phyloP scores from a whole-genome alignment of 2,113 vertebrate genomes.

The Circaetus gallicus region DNA sequence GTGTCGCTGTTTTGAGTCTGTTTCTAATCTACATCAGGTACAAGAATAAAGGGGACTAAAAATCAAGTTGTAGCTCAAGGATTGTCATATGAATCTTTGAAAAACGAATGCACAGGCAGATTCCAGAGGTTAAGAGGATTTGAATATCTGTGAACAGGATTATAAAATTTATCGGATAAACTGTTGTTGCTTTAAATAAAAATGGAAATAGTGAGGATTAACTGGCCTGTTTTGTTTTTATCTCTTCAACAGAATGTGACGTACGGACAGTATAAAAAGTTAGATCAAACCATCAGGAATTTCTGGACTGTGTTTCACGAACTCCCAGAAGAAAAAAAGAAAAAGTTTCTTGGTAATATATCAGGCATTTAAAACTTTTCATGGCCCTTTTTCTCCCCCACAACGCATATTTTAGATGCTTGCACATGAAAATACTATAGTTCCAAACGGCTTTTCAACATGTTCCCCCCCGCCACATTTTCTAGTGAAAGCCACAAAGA shows the following conservation, averaged over 20 bases:
- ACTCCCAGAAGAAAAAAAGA: conserved; percentile 67
- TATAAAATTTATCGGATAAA: background rate
- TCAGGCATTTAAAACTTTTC: background rate
- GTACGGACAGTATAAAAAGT: background rate
- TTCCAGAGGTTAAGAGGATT: background rate
- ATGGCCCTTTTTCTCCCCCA: background rate
- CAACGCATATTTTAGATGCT: background rate
- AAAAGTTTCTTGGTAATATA: conserved; percentile 65
- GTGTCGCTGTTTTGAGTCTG: background rate
- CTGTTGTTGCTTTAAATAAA: background rate
- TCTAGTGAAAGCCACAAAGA: background rate
- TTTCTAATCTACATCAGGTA: background rate
- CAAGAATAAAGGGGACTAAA: background rate
- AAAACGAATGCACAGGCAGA: background rate
- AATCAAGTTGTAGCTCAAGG: background rate
- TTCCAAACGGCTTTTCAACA: background rate
- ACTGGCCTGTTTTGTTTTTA: background rate
- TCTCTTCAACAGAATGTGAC: conserved; percentile 25
- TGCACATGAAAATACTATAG: background rate
- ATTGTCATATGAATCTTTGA: background rate
- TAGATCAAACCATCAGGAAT: conserved; percentile 55
- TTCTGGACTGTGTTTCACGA: conserved; percentile 72
- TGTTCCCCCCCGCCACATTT: background rate
- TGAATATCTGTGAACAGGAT: background rate
- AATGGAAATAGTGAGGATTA: background rate